These are phyloP conservation scores for Megaustenia siamemsis DNA, from an alignment of 2,888 invertebrate species.

Conservation along the genomic window DNA sequence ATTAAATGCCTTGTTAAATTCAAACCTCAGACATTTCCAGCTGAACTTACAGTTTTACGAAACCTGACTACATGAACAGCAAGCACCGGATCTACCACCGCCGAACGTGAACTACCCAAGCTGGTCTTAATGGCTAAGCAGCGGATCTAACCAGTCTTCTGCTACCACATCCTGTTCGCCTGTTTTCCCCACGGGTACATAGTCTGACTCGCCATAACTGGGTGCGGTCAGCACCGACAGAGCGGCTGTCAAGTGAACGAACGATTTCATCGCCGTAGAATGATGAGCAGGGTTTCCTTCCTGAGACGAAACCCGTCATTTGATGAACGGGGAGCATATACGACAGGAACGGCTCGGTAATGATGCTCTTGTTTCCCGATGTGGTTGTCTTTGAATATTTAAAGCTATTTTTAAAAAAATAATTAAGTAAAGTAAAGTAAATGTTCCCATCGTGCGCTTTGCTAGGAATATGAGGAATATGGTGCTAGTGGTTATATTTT, in stretches of 20 bases:
- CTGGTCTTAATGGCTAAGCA: neutral
- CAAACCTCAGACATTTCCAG: neutral
- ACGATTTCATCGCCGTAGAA: neutral
- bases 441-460: too few species aligned
- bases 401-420: too few species aligned
- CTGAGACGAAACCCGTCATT: slow-evolving; percentile 3
- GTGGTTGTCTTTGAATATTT: too few species aligned
- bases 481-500: too few species aligned
- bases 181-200: too few species aligned
- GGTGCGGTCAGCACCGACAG: too few species aligned
- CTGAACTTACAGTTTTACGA: neutral
- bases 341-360: neutral
- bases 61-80: neutral
- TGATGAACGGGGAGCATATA: neutral
- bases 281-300: slow-evolving; percentile 5
- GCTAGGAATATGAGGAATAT: too few species aligned
- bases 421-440: too few species aligned
- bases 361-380: too few species aligned
- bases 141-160: neutral
- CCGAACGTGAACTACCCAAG: neutral
- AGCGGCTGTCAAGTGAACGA: neutral
- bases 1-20: neutral
- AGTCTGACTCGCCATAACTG: too few species aligned
- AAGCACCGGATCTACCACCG: neutral
- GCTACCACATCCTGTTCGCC: neutral